Percentiles rank a stretch among this genome's conserved stretches.
phyloP scores from a whole-genome alignment of 1,140 invertebrate genomes.

The Trichonephila inaurata region DNA sequence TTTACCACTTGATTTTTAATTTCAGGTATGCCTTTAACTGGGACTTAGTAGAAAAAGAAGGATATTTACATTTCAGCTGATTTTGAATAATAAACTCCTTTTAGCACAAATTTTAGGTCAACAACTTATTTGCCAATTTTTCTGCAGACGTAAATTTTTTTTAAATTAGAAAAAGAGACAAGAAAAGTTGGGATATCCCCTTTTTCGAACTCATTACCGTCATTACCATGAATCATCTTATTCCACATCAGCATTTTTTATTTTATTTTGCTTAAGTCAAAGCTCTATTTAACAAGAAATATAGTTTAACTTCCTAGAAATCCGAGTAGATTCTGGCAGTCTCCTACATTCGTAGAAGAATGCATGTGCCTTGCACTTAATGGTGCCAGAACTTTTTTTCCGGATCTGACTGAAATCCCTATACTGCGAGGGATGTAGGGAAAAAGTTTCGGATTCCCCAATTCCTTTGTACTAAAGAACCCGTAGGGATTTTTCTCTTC shows the following conservation, averaged over 20 bases:
- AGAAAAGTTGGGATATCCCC: not conserved
- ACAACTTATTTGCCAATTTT: not conserved
- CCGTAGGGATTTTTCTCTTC: not conserved
- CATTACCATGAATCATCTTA: not conserved
- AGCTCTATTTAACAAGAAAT: not conserved
- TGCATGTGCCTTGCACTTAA: conserved; percentile 26
- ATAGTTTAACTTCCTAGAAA: not conserved
- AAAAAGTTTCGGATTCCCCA: not conserved
- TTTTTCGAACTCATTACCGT: not conserved
- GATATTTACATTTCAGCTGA: not conserved
- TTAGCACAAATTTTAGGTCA: no score
- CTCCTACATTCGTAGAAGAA: not conserved
- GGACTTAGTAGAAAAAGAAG: no score
- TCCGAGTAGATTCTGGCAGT: not conserved
- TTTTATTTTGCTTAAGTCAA: not conserved
- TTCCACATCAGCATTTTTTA: not conserved
- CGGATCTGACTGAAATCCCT: not conserved
- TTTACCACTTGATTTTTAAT: no score
- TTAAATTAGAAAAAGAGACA: not conserved
- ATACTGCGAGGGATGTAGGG: not conserved
- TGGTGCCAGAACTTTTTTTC: not conserved
- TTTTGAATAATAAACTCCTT: no score
- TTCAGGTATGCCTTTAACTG: no score
- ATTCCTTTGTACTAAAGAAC: not conserved
- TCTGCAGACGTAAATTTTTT: not conserved